phyloP scores from a whole-genome alignment of 2,113 vertebrate species.

The Engraulis encrasicolus region DNA sequence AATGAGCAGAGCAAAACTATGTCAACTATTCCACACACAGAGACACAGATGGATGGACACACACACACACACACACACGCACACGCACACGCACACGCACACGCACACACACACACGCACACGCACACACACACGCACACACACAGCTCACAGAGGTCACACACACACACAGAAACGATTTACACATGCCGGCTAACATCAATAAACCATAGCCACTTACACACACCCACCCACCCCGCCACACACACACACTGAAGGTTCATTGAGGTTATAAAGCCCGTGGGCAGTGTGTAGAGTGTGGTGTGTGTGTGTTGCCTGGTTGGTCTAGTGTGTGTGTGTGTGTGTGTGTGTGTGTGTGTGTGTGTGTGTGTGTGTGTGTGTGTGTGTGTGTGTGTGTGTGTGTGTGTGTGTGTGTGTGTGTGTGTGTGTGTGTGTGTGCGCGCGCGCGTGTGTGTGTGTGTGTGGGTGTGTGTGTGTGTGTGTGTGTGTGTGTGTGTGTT shows the following conservation, averaged over 20 bases:
- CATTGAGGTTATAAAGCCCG: background rate
- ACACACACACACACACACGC: background rate
- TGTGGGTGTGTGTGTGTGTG: no score
- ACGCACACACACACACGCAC: background rate
- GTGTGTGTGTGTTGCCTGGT: background rate
- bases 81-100: background rate
- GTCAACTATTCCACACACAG: background rate
- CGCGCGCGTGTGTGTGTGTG: background rate
- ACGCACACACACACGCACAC: background rate
- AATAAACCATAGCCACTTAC: background rate
- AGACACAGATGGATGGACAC: no score
- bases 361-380: no score
- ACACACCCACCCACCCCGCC: background rate
- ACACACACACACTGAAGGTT: background rate
- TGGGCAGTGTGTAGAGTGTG: background rate
- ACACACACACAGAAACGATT: background rate
- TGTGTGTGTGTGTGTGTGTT: no score
- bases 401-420: no score
- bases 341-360: no score
- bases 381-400: no score
- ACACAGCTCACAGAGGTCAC: background rate
- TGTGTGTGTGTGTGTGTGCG: no score
- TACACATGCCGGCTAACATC: background rate
- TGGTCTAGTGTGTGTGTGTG: no score
- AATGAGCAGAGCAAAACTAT: background rate